These are phyloP conservation scores for Struthidea cinerea DNA, from an alignment of 2,113 vertebrate species.

Conservation along the genomic window DNA sequence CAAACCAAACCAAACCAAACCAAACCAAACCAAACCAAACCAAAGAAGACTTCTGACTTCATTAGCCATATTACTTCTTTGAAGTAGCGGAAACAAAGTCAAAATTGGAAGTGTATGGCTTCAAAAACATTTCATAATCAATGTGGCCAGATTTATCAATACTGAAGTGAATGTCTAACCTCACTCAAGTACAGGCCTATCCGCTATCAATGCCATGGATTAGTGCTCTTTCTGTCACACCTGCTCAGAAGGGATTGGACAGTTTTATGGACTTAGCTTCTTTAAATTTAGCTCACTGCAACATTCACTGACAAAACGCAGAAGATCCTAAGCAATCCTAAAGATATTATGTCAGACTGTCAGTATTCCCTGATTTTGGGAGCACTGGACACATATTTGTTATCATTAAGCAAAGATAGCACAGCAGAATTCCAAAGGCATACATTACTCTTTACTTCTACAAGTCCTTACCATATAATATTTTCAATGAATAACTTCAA, in stretches of 20 bases:
- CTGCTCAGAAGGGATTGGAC: background rate
- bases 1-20: background rate
- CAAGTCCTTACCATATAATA: background rate
- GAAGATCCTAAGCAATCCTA: background rate
- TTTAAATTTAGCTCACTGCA: background rate
- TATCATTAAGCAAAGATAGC: background rate
- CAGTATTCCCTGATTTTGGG: background rate
- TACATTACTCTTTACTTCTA: background rate
- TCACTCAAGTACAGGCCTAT: background rate
- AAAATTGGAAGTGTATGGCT: background rate
- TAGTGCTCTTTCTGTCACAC: background rate
- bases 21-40: background rate
- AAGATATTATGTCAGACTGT: accelerated
- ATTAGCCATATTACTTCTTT: background rate
- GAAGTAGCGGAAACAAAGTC: background rate
- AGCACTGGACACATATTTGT: background rate
- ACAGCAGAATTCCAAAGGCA: background rate
- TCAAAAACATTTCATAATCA: background rate
- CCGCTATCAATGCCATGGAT: background rate
- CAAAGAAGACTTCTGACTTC: background rate
- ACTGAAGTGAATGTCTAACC: background rate
- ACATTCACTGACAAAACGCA: background rate
- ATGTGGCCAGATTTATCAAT: background rate
- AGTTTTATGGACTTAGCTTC: background rate
- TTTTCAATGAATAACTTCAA: background rate